phyloP scores from a whole-genome alignment of 2,888 invertebrate genomes.

The Ceratothoa steindachneri region DNA sequence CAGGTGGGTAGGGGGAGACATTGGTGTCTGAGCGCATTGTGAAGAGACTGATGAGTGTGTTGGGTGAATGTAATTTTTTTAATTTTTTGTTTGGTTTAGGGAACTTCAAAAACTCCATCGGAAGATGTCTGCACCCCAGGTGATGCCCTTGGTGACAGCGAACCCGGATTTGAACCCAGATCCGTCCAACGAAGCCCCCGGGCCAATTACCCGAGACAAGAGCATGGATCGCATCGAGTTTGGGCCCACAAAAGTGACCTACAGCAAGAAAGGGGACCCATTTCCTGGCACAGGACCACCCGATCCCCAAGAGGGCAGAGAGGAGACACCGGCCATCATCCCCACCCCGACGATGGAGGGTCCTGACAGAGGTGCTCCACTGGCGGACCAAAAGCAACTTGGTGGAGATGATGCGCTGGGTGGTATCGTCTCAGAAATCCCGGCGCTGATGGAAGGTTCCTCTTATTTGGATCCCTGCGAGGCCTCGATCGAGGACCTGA shows the following conservation, averaged over 20 bases:
- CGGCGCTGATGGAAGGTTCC: no score
- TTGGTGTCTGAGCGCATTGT: no score
- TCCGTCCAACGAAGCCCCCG: no score
- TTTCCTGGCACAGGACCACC: no score
- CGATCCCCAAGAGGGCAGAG: no score
- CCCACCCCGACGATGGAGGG: neutral
- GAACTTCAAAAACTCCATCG: conserved; percentile 22
- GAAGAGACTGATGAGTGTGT: no score
- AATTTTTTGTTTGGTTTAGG: no score
- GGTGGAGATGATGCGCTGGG: neutral
- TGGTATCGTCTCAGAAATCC: neutral
- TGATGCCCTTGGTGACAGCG: conserved; percentile 17
- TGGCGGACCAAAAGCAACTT: neutral
- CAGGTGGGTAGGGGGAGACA: no score
- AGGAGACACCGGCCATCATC: no score
- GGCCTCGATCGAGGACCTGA: conserved; percentile 5
- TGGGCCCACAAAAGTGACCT: neutral
- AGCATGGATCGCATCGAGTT: neutral
- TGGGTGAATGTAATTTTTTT: neutral
- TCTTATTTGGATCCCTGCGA: neutral
- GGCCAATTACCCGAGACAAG: no score
- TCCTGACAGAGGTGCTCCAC: neutral
- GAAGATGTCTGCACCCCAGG: conserved; percentile 19
- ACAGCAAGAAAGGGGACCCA: neutral
- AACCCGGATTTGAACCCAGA: neutral